Percentiles rank a stretch among this genome's conserved stretches.
These are phyloP conservation scores for Nesometra sesokonis DNA, from an alignment of 35 echinoderm and acorn worm genomes.

Conservation along the genomic window DNA sequence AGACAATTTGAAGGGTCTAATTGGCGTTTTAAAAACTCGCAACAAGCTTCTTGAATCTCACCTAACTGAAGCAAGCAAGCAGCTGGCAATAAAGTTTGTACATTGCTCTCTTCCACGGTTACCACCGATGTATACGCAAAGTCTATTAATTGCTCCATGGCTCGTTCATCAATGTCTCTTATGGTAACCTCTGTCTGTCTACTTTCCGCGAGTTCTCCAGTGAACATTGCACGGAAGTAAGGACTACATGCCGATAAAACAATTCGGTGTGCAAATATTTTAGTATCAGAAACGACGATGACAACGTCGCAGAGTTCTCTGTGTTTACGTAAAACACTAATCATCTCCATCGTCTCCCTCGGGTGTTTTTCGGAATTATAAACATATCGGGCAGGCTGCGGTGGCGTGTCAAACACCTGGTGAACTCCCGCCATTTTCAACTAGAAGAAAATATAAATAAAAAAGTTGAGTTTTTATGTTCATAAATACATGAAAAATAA, in stretches of 20 bases:
- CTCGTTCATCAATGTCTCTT: slow-evolving; percentile 88
- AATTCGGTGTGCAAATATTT: slow-evolving; percentile 96
- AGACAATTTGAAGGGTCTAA: slow-evolving; percentile 91
- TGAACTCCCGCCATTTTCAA: slow-evolving; percentile 78
- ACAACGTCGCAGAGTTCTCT: slow-evolving; percentile 96
- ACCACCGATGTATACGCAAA: slow-evolving; percentile 93
- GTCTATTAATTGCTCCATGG: slow-evolving; percentile 83
- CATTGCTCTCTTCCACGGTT: slow-evolving; percentile 87
- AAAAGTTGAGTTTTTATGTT: background rate
- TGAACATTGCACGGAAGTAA: slow-evolving; percentile 98
- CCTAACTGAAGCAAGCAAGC: slow-evolving; percentile 79
- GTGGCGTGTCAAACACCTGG: slow-evolving; percentile 81
- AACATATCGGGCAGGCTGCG: slow-evolving; percentile 68
- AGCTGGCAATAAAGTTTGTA: slow-evolving; percentile 82
- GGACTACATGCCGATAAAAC: slow-evolving; percentile 93
- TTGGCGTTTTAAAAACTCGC: slow-evolving; percentile 90
- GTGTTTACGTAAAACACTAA: slow-evolving; percentile 71
- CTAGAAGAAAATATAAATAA: background rate
- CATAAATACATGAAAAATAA: no score
- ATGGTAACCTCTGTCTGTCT: slow-evolving; percentile 93
- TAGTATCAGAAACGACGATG: slow-evolving; percentile 66
- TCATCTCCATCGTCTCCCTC: slow-evolving; percentile 73
- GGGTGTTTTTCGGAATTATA: slow-evolving; percentile 86
- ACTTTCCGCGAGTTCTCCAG: slow-evolving; percentile 91
- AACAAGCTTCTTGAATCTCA: slow-evolving; percentile 96